Evolutionary conservation across 2,113 vertebrate species (phyloP).

Genomic region (Tor tambroides): DNA sequence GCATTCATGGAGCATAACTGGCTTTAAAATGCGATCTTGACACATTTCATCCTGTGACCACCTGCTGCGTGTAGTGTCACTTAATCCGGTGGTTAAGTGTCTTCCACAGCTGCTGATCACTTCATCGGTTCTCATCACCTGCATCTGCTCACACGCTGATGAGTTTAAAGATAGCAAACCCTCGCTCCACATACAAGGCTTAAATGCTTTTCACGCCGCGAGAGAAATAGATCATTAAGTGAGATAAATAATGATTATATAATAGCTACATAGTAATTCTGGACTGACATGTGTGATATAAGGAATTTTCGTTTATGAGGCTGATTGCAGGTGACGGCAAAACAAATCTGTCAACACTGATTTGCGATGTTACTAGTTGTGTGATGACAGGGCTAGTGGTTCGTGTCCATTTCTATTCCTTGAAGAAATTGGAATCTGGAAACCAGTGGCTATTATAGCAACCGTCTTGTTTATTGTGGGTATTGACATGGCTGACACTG

Average conservation of each 20-base stretch:
- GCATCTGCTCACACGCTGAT: conserved; percentile 37
- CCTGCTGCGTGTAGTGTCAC: conserved; percentile 52
- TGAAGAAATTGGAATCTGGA: conserved; percentile 5
- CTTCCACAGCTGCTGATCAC: conserved; percentile 55
- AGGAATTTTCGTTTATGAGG: not conserved
- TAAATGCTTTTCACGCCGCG: conserved; percentile 17
- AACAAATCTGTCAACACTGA: conserved; percentile 30
- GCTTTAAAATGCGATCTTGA: conserved; percentile 49
- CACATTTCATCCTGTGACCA: conserved; percentile 51
- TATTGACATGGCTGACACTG: not conserved
- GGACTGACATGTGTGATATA: not conserved
- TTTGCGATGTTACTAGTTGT: not conserved
- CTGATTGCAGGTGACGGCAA: not conserved
- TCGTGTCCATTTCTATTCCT: not conserved
- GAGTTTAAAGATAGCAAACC: conserved; percentile 46
- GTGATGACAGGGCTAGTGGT: not conserved
- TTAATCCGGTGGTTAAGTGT: conserved; percentile 56
- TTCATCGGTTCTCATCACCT: conserved; percentile 57
- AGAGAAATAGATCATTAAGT: conserved; percentile 13
- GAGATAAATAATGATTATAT: conserved; percentile 34
- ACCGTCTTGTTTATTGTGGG: not conserved
- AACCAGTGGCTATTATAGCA: conserved; percentile 9
- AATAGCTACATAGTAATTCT: conserved; percentile 17
- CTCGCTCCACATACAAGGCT: conserved; percentile 12
- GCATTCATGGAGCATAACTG: conserved; percentile 51